phyloP scores from a whole-genome alignment of 2,888 invertebrate genomes.

The Opisthograptis luteolata region DNA sequence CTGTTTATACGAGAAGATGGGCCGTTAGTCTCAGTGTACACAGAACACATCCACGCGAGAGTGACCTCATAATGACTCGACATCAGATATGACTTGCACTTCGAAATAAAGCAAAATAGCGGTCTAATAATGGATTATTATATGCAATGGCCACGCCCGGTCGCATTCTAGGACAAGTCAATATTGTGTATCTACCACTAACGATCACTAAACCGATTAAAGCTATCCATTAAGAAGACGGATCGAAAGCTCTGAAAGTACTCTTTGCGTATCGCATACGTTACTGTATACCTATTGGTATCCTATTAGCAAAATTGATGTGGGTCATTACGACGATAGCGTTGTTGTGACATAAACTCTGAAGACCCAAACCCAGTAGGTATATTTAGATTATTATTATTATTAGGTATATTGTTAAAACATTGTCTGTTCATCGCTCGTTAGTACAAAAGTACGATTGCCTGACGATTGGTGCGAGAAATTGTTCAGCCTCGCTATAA shows the following conservation, averaged over 20 bases:
- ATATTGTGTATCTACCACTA: constrained; percentile 53
- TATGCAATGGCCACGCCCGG: constrained; percentile 59
- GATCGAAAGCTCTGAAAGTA: constrained; percentile 63
- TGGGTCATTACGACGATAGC: constrained; percentile 8
- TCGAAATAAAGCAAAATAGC: constrained; percentile 58
- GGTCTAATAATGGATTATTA: constrained; percentile 57
- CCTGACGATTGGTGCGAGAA: constrained; percentile 4
- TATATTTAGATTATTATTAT: background rate
- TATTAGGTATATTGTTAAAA: background rate
- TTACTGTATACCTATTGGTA: constrained; percentile 38
- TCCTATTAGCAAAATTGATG: constrained; percentile 22
- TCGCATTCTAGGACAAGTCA: constrained; percentile 66
- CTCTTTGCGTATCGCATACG: constrained; percentile 57
- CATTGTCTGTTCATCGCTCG: background rate
- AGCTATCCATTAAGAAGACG: constrained; percentile 62
- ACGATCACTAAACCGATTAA: constrained; percentile 61
- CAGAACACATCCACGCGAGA: constrained; percentile 34
- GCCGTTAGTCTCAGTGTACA: constrained; percentile 59
- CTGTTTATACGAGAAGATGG: constrained; percentile 56
- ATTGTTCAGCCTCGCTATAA: constrained; percentile 6
- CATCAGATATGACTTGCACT: constrained; percentile 60
- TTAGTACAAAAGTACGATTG: constrained; percentile 2
- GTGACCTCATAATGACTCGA: constrained; percentile 15
- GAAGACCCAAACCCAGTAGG: background rate
- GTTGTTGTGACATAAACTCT: constrained; percentile 4